Base-by-base conservation (phyloP, 2,888 invertebrate species). In the Laspeyria flexula region DNA sequence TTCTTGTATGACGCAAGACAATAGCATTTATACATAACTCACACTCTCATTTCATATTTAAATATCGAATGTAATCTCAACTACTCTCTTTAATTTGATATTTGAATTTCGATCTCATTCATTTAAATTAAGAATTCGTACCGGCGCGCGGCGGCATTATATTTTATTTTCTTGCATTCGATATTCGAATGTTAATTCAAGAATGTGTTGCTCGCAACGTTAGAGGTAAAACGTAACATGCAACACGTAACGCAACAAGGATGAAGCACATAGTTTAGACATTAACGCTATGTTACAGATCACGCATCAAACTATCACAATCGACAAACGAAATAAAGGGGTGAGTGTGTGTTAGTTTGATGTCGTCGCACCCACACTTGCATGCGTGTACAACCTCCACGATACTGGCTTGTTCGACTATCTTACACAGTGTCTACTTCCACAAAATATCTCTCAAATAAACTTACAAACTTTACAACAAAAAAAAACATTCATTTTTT, bases 261-360 rank as follows among this genome's bases (percentile, higher is more conserved):
- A 7, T 21, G 25, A 33, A 30, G 53, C 52, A 59, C 58, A 38
- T 45, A 61, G 65, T 52, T 62, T 39, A 62, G 63, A 59, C 67
- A 63, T 73, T 71, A 74, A 55, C 83, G 77, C 83, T 76, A 79
- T 87, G 85, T 88, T 88, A 64, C 88, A 86, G 87, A 83, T 87
- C 79, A 76, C 62, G 58, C 74, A 68, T 88, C 75, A 81, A 77
- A 76, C 84, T 84, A 64, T 75, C 84, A 79, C 83, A 79, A 73
- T 78, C 85, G 67, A 85, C 81, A 61, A 82, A 80, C 60, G 77
- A 83, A 75, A 82, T 87, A 39, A 85, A 86, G 46, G 83, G 88
- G 88, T 88, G 86, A 87, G 87, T 87, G 62, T 45, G 69, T 79
- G 81, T 77, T 75, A 75, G 80, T 73, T 84, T 65, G 79, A 74